phyloP scores from a whole-genome alignment of 1,140 invertebrate genomes.

The Piezodorus guildinii region DNA sequence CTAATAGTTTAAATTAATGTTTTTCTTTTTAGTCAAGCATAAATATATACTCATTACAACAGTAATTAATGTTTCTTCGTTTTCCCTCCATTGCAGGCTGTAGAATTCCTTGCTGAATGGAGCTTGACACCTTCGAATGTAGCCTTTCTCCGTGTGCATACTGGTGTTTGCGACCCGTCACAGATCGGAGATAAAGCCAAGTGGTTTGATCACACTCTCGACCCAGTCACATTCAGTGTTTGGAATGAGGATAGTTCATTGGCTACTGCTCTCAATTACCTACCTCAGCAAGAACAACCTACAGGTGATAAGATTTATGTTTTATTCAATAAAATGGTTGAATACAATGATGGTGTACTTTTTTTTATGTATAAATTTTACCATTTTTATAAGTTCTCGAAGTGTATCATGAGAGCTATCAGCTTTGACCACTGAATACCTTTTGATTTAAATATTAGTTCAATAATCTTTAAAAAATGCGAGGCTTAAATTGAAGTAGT shows the following conservation, averaged over 20 bases:
- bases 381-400: too few relatives aligned
- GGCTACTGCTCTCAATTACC: constrained; percentile 56
- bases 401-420: too few relatives aligned
- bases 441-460: too few relatives aligned
- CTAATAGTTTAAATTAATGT: too few relatives aligned
- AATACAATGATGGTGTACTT: too few relatives aligned
- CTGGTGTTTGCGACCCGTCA: constrained; percentile 85
- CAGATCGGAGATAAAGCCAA: constrained; percentile 95
- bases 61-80: not conserved
- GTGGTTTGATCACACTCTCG: constrained; percentile 80
- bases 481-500: too few relatives aligned
- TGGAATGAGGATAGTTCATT: constrained; percentile 80
- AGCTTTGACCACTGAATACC: too few relatives aligned
- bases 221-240: constrained; percentile 81
- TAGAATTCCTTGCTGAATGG: constrained; percentile 98
- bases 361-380: too few relatives aligned
- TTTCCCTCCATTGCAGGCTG: constrained; percentile 50
- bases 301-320: constrained; percentile 39
- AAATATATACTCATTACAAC: too few relatives aligned
- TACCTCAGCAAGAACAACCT: constrained; percentile 66
- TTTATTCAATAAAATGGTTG: not conserved
- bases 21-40: too few relatives aligned
- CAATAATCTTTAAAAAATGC: too few relatives aligned
- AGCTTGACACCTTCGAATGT: constrained; percentile 93
- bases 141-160: constrained; percentile 92